phyloP scores from a whole-genome alignment of 2,113 vertebrate genomes.

The Synchiropus splendidus region DNA sequence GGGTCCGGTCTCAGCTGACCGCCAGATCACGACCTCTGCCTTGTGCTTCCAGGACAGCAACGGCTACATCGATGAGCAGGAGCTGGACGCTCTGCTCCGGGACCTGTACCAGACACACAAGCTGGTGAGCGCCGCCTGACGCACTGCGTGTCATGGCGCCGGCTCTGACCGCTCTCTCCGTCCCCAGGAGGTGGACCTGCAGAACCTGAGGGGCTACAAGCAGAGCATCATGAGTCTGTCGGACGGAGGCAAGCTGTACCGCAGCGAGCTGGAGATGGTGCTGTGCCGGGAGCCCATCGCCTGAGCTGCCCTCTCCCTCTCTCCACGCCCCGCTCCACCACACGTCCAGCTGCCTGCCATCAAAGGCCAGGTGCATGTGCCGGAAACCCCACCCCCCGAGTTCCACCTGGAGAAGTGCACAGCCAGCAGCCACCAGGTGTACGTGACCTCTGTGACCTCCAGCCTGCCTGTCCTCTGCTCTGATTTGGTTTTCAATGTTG shows the following conservation, averaged over 20 bases:
- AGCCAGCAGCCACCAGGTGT: slow-evolving; percentile 37
- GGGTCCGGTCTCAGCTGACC: no score
- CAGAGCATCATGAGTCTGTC: slow-evolving; percentile 92
- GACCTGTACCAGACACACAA: slow-evolving; percentile 91
- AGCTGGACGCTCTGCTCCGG: slow-evolving; percentile 87
- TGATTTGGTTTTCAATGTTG: slow-evolving; percentile 44
- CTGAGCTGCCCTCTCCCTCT: slow-evolving; percentile 12
- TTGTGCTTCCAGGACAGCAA: slow-evolving; percentile 76
- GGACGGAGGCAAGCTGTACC: slow-evolving; percentile 87
- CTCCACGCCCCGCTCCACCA: slow-evolving; percentile 28
- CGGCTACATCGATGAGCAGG: slow-evolving; percentile 93
- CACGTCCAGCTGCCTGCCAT: slow-evolving; percentile 53
- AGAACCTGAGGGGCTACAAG: slow-evolving; percentile 81
- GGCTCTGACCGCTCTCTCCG: no score
- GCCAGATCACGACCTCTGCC: slow-evolving; percentile 11
- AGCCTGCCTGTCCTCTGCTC: slow-evolving; percentile 18
- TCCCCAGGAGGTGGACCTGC: slow-evolving; percentile 78
- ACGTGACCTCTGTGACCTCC: slow-evolving; percentile 4
- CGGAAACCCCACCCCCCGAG: slow-evolving; percentile 34
- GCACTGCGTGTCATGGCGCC: no score
- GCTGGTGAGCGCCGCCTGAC: slow-evolving; percentile 69
- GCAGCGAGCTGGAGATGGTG: slow-evolving; percentile 89
- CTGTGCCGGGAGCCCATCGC: slow-evolving; percentile 81
- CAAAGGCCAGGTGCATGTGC: slow-evolving; percentile 67
- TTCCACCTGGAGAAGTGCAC: slow-evolving; percentile 49